Percentiles rank a stretch among this genome's conserved stretches.
These are phyloP conservation scores for Aspidapion aeneum DNA, from an alignment of 2,888 invertebrate genomes.

Conservation along the genomic window DNA sequence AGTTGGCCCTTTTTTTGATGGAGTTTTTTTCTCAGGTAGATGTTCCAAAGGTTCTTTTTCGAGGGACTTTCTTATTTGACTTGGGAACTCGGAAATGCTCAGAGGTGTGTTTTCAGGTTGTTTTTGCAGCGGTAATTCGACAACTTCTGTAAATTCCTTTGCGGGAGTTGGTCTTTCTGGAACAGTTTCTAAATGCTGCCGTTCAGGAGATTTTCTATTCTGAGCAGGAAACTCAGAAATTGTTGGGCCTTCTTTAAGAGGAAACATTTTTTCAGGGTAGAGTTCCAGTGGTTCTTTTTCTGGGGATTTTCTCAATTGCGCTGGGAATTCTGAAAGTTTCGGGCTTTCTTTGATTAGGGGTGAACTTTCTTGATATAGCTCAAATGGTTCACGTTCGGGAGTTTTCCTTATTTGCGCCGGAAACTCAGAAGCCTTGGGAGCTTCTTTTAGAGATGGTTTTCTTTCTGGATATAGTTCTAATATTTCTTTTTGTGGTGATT, in stretches of 20 bases:
- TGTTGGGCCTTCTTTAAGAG: constrained; percentile 16
- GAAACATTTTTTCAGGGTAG: constrained; percentile 21
- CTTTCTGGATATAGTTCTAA: constrained; percentile 27
- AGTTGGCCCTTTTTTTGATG: constrained; percentile 19
- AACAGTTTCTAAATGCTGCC: constrained; percentile 19
- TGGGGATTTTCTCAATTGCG: constrained; percentile 27
- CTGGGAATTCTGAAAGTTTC: constrained; percentile 26
- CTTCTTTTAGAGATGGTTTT: constrained; percentile 19
- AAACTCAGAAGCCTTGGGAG: constrained; percentile 23
- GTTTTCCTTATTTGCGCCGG: constrained; percentile 29
- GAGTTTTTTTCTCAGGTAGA: constrained; percentile 22
- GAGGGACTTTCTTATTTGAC: constrained; percentile 27
- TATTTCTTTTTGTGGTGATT: constrained; percentile 30
- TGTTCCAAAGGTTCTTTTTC: constrained; percentile 22
- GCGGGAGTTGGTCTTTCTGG: constrained; percentile 8
- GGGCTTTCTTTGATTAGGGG: constrained; percentile 16
- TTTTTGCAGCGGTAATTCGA: constrained; percentile 11
- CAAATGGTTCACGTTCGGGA: constrained; percentile 21
- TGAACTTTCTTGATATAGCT: constrained; percentile 17
- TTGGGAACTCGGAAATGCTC: constrained; percentile 29
- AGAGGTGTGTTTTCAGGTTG: constrained; percentile 19
- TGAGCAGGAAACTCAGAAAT: constrained; percentile 27
- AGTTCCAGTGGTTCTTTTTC: constrained; percentile 11
- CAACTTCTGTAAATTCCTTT: constrained; percentile 16
- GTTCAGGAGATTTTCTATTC: constrained; percentile 25